These are phyloP conservation scores for Bombus balteatus DNA, from an alignment of 1,140 invertebrate species.

Conservation along the genomic window DNA sequence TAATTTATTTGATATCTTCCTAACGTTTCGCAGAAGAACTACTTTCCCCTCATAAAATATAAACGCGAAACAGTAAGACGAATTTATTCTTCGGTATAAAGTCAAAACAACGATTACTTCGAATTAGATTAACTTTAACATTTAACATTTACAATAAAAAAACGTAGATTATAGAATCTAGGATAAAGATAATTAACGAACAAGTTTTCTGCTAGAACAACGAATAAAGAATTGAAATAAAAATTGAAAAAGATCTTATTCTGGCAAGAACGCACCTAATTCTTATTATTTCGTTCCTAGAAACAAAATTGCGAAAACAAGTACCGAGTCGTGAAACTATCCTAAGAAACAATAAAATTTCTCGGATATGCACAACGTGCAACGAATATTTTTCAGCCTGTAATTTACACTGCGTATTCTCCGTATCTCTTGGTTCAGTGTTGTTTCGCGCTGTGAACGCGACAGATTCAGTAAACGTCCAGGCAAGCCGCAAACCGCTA, in stretches of 20 bases:
- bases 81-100: neutral
- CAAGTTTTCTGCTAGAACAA: too few relatives aligned
- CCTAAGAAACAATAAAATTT: neutral
- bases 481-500: neutral
- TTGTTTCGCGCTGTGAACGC: neutral
- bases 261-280: too few relatives aligned
- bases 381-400: neutral
- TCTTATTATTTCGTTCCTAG: neutral
- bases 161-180: too few relatives aligned
- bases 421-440: neutral
- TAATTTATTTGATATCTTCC: neutral
- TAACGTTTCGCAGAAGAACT: neutral
- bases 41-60: neutral
- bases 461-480: neutral
- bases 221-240: neutral
- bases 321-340: neutral
- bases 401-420: neutral
- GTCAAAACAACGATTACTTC: too few relatives aligned
- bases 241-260: neutral
- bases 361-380: neutral
- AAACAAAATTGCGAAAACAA: neutral
- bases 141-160: too few relatives aligned
- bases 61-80: neutral
- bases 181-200: too few relatives aligned
- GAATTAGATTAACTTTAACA: too few relatives aligned